Conservation (phyloP, 2,113 vertebrate genomes). For the Dipodomys stephensi region DNA sequence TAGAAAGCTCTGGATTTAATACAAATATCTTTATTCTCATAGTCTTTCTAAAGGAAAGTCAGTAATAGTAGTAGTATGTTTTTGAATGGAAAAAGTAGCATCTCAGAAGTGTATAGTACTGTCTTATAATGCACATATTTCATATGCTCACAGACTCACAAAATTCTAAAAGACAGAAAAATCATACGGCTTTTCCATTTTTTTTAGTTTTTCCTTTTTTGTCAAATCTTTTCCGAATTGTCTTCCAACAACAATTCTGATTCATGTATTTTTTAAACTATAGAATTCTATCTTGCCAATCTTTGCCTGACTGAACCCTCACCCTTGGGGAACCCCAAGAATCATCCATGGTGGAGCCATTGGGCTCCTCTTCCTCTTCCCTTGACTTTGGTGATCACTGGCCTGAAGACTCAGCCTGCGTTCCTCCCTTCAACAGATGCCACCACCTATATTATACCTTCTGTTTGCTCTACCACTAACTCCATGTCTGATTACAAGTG, state of each 20-base stretch:
- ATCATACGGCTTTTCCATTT: neutral
- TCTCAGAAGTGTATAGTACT: neutral
- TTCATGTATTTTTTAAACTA: neutral
- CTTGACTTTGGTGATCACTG: neutral
- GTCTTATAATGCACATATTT: neutral
- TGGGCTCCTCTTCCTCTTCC: too few relatives aligned
- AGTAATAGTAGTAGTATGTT: neutral
- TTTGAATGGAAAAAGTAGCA: neutral
- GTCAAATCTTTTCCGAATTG: neutral
- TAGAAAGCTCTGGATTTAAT: conserved; percentile 8
- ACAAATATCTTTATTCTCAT: conserved; percentile 42
- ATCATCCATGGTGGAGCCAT: rapidly evolving
- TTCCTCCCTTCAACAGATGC: neutral
- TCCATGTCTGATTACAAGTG: neutral
- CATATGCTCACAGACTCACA: neutral
- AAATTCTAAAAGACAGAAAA: neutral
- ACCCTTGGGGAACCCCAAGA: neutral
- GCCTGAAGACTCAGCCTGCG: neutral
- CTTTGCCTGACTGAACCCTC: neutral
- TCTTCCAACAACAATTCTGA: neutral
- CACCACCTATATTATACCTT: neutral
- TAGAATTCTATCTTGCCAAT: neutral
- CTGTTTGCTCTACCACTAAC: neutral
- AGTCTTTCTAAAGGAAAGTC: conserved; percentile 64
- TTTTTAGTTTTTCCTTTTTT: neutral